These are phyloP conservation scores for Cygnus buccinator DNA, from an alignment of 2,113 vertebrate species.

Conservation along the genomic window DNA sequence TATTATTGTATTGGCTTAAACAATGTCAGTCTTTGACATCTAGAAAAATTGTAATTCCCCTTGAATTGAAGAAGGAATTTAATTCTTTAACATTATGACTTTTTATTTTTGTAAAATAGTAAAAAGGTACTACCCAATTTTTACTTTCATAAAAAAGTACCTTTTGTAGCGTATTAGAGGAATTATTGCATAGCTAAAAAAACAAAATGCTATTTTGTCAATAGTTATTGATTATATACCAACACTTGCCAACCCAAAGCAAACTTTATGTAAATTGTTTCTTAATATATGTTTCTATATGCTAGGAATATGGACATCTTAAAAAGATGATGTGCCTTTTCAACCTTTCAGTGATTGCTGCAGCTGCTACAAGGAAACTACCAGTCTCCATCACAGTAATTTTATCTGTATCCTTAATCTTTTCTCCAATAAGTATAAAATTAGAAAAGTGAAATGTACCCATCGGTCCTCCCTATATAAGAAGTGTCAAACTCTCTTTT, in stretches of 20 bases:
- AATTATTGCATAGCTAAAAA: background rate
- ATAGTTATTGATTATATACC: background rate
- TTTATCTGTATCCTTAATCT: background rate
- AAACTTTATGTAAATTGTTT: background rate
- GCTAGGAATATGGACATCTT: background rate
- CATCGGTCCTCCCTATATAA: background rate
- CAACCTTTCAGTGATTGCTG: background rate
- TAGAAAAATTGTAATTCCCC: background rate
- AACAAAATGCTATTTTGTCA: background rate
- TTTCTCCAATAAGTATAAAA: background rate
- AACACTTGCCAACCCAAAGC: background rate
- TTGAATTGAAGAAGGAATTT: background rate
- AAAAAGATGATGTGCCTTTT: background rate
- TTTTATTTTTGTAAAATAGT: background rate
- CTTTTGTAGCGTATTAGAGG: background rate
- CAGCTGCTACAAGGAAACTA: background rate
- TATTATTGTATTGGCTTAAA: background rate
- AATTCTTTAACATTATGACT: background rate
- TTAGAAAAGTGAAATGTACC: background rate
- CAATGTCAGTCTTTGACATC: background rate
- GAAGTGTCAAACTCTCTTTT: background rate
- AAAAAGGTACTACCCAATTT: too few species aligned
- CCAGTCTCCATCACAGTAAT: background rate
- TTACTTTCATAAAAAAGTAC: too few species aligned
- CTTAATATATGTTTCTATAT: background rate